These are phyloP conservation scores for Hypselothyrea guttata DNA, from an alignment of 2,888 invertebrate genomes.

Conservation along the genomic window DNA sequence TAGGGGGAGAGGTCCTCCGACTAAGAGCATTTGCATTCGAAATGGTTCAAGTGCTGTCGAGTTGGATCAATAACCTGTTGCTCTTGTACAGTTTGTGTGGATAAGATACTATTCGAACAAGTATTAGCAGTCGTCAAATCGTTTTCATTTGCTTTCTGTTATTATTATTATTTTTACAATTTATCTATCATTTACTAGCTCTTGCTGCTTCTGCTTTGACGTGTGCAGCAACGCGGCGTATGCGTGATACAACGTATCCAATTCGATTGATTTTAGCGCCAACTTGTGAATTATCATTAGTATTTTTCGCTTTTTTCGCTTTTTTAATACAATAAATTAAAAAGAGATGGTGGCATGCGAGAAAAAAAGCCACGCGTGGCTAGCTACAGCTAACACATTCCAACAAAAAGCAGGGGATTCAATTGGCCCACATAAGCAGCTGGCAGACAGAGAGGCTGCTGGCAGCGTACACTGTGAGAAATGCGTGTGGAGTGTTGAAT, in stretches of 20 bases:
- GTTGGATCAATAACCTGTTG: constrained; percentile 72
- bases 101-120: constrained; percentile 17
- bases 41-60: constrained; percentile 23
- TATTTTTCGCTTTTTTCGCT: neutral
- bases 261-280: constrained; percentile 44
- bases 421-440: constrained; percentile 26
- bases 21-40: constrained; percentile 37
- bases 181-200: too few species aligned
- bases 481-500: constrained; percentile 19
- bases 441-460: constrained; percentile 30
- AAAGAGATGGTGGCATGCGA: constrained; percentile 5
- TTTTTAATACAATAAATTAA: constrained; percentile 24
- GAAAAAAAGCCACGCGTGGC: constrained; percentile 22
- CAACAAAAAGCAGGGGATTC: neutral
- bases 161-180: constrained; percentile 3
- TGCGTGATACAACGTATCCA: constrained; percentile 37
- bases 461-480: too few species aligned
- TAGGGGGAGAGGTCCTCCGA: too few species aligned
- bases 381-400: constrained; percentile 9
- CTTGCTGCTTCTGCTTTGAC: neutral
- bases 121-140: neutral
- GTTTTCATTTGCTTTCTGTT: neutral
- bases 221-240: constrained; percentile 36
- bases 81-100: constrained; percentile 30
- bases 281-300: constrained; percentile 46